phyloP scores from a whole-genome alignment of 2,113 vertebrate species.

The Nycticorax nycticorax region DNA sequence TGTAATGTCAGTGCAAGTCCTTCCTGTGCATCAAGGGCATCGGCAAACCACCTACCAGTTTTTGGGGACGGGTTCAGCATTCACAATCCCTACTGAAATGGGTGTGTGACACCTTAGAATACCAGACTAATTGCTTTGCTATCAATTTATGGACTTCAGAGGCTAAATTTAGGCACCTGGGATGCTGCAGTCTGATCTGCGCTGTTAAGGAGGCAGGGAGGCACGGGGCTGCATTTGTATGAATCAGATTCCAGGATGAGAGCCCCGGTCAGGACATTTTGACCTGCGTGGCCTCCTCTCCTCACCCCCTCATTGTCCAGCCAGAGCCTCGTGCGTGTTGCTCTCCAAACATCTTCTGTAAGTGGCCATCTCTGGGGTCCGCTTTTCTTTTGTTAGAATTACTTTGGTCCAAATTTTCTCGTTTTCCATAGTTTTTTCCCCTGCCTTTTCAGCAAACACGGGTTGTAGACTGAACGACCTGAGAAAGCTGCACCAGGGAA shows the following conservation, averaged over 20 bases:
- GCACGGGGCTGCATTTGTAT: background rate
- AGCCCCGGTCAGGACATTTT: background rate
- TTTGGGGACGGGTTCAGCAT: background rate
- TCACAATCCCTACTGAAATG: background rate
- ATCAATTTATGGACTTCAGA: background rate
- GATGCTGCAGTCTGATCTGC: background rate
- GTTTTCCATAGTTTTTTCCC: background rate
- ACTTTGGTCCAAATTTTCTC: background rate
- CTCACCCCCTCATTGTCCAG: background rate
- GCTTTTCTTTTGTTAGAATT: background rate
- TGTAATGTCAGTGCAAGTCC: background rate
- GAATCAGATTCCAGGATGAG: background rate
- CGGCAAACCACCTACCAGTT: rapidly evolving
- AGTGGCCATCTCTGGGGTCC: background rate
- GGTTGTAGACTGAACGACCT: background rate
- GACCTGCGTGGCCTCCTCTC: background rate
- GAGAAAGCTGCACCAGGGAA: background rate
- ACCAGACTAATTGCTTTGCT: background rate
- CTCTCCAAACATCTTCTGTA: background rate
- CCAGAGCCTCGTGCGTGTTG: rapidly evolving
- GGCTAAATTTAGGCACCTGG: background rate
- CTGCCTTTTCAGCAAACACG: background rate
- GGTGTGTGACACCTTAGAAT: background rate
- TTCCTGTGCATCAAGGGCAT: background rate
- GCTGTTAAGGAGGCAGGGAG: background rate